These are phyloP conservation scores for Apocheima hispidaria DNA, from an alignment of 2,888 invertebrate species.

Conservation along the genomic window DNA sequence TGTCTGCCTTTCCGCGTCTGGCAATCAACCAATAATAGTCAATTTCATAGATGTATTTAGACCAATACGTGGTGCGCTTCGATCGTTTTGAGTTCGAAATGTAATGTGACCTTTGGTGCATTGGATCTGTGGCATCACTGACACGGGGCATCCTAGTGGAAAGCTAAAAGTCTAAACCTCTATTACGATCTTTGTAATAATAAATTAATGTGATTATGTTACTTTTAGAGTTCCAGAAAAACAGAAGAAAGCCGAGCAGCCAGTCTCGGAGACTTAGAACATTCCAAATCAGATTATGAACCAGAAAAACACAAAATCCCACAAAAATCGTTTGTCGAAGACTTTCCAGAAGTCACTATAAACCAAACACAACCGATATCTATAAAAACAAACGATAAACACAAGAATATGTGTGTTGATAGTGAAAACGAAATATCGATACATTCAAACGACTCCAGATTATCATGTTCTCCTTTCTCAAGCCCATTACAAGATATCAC, in stretches of 20 bases:
- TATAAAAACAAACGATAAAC: neutral
- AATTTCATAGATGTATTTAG: too few species aligned
- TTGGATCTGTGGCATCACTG: too few species aligned
- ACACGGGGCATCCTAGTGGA: too few species aligned
- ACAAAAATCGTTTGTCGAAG: conserved; percentile 13
- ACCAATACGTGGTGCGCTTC: too few species aligned
- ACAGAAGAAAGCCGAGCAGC: conserved; percentile 44
- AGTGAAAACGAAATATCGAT: conserved; percentile 34
- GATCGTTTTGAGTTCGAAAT: too few species aligned
- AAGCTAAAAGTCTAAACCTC: too few species aligned
- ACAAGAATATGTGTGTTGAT: conserved; percentile 26
- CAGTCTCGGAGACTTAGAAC: conserved; percentile 51
- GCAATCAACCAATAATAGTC: too few species aligned
- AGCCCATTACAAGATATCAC: conserved; percentile 68
- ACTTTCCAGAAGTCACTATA: conserved; percentile 16
- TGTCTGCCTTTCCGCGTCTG: too few species aligned
- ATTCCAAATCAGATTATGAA: conserved; percentile 7
- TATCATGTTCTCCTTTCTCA: conserved; percentile 71
- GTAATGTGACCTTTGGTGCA: too few species aligned
- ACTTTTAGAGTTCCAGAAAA: conserved; percentile 38
- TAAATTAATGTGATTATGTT: neutral
- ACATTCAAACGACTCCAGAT: conserved; percentile 48
- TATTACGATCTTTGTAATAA: too few species aligned
- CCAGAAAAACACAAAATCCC: conserved; percentile 24
- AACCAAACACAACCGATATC: neutral